These are phyloP conservation scores for Anthonomus grandis DNA, from an alignment of 1,140 invertebrate genomes.

Conservation along the genomic window DNA sequence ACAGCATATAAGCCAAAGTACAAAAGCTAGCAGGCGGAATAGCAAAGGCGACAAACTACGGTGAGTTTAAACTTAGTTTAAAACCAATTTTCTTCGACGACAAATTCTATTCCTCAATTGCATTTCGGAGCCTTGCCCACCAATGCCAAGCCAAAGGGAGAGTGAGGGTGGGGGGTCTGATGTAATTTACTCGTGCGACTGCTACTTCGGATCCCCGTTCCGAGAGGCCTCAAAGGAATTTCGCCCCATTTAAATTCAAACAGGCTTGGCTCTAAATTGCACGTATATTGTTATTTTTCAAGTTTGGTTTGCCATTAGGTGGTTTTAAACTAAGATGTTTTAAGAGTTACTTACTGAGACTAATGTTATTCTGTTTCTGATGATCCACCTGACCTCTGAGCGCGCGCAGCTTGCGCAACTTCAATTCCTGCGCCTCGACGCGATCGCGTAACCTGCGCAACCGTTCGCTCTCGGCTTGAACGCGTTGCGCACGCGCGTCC, in stretches of 20 bases:
- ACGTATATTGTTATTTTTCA: background rate
- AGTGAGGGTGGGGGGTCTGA: too few relatives aligned
- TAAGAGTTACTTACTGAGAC: constrained; percentile 74
- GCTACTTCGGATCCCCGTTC: too few relatives aligned
- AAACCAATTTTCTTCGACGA: constrained; percentile 8
- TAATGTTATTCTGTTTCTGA: constrained; percentile 85
- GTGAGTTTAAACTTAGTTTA: constrained; percentile 1
- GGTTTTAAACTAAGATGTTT: constrained; percentile 1
- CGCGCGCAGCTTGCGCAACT: constrained; percentile 83
- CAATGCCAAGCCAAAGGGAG: background rate
- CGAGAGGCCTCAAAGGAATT: background rate
- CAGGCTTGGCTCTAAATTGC: background rate
- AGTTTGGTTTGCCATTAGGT: background rate
- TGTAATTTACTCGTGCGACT: too few relatives aligned
- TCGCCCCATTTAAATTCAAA: background rate
- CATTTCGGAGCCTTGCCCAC: constrained; percentile 3
- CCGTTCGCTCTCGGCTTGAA: constrained; percentile 84
- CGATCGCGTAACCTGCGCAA: constrained; percentile 82
- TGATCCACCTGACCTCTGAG: constrained; percentile 89
- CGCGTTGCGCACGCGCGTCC: constrained; percentile 77
- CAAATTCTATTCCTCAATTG: constrained; percentile 2
- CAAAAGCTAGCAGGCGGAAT: too few relatives aligned
- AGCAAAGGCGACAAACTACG: too few relatives aligned
- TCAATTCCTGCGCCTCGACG: constrained; percentile 91
- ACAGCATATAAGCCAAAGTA: too few relatives aligned